phyloP scores from a whole-genome alignment of 2,888 invertebrate genomes.

The Ophion ellenae region DNA sequence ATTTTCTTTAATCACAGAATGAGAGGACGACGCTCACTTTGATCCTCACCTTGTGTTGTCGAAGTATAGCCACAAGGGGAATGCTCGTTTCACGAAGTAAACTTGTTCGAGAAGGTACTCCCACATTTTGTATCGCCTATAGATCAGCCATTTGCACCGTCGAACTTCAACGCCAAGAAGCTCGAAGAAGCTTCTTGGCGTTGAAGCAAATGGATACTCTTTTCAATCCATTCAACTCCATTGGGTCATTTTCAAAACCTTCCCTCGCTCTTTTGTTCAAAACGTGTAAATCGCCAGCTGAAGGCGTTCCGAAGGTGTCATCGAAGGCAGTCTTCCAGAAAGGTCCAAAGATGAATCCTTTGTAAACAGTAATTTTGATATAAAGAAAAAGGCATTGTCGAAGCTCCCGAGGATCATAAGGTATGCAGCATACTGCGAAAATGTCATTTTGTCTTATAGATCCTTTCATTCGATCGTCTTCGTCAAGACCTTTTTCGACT shows the following conservation, averaged over 20 bases:
- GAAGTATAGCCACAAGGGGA: constrained; percentile 13
- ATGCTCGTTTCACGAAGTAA: constrained; percentile 10
- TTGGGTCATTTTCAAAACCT: background rate
- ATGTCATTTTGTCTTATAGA: background rate
- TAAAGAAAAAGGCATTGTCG: background rate
- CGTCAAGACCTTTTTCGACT: background rate
- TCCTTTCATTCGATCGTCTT: background rate
- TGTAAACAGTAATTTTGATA: too few relatives aligned
- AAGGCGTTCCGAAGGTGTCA: background rate
- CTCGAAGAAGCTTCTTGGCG: background rate
- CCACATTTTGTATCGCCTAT: constrained; percentile 2
- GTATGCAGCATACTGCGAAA: too few relatives aligned
- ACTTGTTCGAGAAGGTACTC: constrained; percentile 9
- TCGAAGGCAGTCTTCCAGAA: background rate
- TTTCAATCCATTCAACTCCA: background rate
- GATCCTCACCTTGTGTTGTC: background rate
- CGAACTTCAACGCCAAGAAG: background rate
- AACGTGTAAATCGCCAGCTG: background rate
- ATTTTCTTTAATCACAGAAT: constrained; percentile 83
- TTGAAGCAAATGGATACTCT: background rate
- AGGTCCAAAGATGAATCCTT: background rate
- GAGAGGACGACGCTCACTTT: constrained; percentile 16
- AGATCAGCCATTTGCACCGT: background rate
- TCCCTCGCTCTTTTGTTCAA: background rate
- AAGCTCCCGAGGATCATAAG: too few relatives aligned